phyloP scores from a whole-genome alignment of 1,140 invertebrate species.

The Pentalonia nigronervosa region DNA sequence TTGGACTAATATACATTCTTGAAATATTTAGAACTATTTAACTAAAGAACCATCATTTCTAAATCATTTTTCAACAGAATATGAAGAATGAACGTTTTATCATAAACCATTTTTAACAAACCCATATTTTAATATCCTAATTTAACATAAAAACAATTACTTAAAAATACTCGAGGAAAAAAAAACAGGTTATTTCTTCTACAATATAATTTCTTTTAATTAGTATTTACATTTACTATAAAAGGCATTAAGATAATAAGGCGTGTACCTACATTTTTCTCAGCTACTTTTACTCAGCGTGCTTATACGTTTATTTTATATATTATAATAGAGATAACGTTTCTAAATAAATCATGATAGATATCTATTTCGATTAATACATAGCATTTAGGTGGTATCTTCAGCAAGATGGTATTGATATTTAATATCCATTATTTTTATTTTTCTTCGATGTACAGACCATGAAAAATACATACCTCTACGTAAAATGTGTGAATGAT shows the following conservation, averaged over 20 bases:
- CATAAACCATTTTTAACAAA: not conserved
- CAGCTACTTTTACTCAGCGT: not conserved
- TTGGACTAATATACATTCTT: not conserved
- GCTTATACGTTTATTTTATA: not conserved
- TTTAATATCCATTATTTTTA: not conserved
- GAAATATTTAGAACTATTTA: not conserved
- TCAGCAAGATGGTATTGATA: not conserved
- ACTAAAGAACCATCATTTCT: not conserved
- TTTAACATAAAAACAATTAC: slow-evolving; percentile 19
- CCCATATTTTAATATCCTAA: not conserved
- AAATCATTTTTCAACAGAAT: not conserved
- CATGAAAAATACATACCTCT: not conserved
- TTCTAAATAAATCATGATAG: not conserved
- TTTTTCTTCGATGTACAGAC: not conserved
- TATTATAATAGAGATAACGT: not conserved
- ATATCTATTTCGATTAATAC: not conserved
- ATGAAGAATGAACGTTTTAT: not conserved
- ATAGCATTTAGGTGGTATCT: not conserved
- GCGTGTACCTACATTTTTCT: not conserved
- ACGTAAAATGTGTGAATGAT: not conserved
- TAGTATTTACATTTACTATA: not conserved
- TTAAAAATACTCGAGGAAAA: not conserved
- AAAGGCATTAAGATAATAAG: not conserved
- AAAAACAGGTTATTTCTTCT: not conserved
- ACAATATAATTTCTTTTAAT: slow-evolving; percentile 11